Conservation (phyloP, 2,888 invertebrate genomes). For the Pyrrhosoma nymphula region DNA sequence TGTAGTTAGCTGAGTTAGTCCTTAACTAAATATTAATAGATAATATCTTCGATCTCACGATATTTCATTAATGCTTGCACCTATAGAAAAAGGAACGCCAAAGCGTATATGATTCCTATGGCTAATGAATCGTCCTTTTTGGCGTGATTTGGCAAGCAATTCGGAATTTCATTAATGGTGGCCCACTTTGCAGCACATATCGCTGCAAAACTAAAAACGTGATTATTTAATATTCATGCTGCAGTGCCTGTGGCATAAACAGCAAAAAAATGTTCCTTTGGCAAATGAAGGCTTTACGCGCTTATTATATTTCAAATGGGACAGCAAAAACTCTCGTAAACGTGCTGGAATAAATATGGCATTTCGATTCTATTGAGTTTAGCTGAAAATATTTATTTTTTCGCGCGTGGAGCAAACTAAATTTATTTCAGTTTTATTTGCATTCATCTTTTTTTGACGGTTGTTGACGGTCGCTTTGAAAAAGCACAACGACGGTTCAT, state of each 20-base stretch:
- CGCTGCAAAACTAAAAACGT: neutral
- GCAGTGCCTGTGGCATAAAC: neutral
- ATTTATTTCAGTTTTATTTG: neutral
- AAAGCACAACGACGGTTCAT: neutral
- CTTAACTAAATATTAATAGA: neutral
- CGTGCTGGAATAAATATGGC: neutral
- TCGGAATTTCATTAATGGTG: constrained; percentile 4
- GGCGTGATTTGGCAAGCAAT: neutral
- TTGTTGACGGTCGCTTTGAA: neutral
- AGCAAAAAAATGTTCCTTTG: neutral
- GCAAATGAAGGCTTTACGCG: neutral
- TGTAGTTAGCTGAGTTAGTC: too few relatives aligned
- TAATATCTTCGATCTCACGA: neutral
- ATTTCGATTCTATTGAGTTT: neutral
- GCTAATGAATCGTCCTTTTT: neutral
- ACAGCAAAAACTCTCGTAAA: neutral
- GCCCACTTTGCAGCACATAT: neutral
- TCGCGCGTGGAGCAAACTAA: neutral
- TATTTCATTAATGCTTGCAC: neutral
- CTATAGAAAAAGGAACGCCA: neutral
- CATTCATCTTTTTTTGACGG: neutral
- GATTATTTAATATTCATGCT: neutral
- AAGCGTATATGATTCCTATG: neutral
- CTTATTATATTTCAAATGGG: neutral
- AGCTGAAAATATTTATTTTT: neutral